A percentile compares a stretch with the other conserved stretches of the same genome.
Conservation (phyloP, 2,888 invertebrate genomes). For the Himalopsyche japonica region DNA sequence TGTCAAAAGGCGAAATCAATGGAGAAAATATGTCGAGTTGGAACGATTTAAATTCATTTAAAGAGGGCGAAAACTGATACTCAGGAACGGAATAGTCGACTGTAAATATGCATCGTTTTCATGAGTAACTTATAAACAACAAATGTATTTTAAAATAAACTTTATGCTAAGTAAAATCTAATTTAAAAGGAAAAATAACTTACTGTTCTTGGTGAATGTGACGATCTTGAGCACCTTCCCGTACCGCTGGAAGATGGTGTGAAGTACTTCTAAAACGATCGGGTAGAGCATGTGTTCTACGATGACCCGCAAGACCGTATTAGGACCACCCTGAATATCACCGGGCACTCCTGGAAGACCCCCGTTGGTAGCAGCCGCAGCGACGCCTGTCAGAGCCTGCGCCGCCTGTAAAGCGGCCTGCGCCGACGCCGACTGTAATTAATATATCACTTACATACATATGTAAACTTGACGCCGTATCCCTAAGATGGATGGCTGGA, state of each 20-base stretch:
- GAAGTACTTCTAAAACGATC: conserved; percentile 94
- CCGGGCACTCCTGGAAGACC: conserved; percentile 52
- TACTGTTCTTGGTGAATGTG: conserved; percentile 99
- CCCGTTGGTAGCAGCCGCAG: conserved; percentile 63
- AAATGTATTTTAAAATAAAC: too few relatives aligned
- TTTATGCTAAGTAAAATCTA: too few relatives aligned
- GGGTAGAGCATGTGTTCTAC: conserved; percentile 99
- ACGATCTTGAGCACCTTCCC: conserved; percentile 99
- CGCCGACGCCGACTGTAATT: conserved; percentile 74
- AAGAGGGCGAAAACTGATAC: too few relatives aligned
- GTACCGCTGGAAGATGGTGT: conserved; percentile 97
- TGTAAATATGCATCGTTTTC: too few relatives aligned
- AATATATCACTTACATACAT: background rate
- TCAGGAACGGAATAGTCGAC: too few relatives aligned
- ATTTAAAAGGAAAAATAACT: conserved; percentile 53
- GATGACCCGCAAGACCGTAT: conserved; percentile 96
- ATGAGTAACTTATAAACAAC: too few relatives aligned
- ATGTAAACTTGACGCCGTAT: background rate
- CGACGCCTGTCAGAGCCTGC: conserved; percentile 73
- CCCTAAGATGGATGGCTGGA: background rate
- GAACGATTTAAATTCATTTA: too few relatives aligned
- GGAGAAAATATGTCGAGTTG: too few relatives aligned
- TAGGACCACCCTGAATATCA: conserved; percentile 83
- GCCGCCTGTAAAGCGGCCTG: conserved; percentile 85
- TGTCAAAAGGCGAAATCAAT: too few relatives aligned